These are phyloP conservation scores for Selene dorsalis DNA, from an alignment of 2,797 vertebrate species.

Conservation along the genomic window DNA sequence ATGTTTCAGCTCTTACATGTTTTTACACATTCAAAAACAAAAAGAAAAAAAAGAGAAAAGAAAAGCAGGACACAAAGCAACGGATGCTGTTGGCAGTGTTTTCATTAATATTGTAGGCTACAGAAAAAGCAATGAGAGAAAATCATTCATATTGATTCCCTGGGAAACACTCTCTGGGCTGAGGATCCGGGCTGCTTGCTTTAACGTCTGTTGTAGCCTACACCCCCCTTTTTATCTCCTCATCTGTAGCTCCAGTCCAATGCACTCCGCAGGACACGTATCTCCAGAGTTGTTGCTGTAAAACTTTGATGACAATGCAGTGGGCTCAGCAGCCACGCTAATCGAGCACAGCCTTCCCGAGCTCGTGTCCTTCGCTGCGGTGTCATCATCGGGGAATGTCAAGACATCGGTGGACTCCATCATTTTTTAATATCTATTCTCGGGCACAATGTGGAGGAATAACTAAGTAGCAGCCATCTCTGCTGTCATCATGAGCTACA, in stretches of 20 bases:
- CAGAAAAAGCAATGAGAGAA: conserved; percentile 48
- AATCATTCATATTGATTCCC: conserved; percentile 64
- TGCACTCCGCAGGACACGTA: conserved; percentile 48
- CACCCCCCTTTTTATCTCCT: conserved; percentile 11
- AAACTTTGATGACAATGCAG: conserved; percentile 78
- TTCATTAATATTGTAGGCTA: conserved; percentile 52
- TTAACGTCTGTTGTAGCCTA: conserved; percentile 41
- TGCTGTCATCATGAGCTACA: conserved; percentile 25
- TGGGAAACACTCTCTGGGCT: conserved; percentile 28
- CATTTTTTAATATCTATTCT: conserved; percentile 55
- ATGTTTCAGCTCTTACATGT: conserved; percentile 21
- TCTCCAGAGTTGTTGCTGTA: conserved; percentile 56
- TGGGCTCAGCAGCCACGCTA: conserved; percentile 29
- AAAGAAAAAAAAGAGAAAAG: background rate
- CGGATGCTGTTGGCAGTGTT: background rate
- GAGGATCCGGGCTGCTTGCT: conserved; percentile 48
- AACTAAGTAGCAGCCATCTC: conserved; percentile 12
- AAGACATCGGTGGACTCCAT: conserved; percentile 45
- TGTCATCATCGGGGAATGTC: conserved; percentile 25
- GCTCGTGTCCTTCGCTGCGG: conserved; percentile 14
- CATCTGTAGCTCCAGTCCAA: conserved; percentile 5
- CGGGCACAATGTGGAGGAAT: background rate
- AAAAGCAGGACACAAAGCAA: conserved; percentile 5
- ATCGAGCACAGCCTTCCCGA: conserved; percentile 15
- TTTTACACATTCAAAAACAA: conserved; percentile 17